Base-by-base conservation (phyloP, 53 echinoderm and acorn worm genomes). In the Paracentrotus lividus region DNA sequence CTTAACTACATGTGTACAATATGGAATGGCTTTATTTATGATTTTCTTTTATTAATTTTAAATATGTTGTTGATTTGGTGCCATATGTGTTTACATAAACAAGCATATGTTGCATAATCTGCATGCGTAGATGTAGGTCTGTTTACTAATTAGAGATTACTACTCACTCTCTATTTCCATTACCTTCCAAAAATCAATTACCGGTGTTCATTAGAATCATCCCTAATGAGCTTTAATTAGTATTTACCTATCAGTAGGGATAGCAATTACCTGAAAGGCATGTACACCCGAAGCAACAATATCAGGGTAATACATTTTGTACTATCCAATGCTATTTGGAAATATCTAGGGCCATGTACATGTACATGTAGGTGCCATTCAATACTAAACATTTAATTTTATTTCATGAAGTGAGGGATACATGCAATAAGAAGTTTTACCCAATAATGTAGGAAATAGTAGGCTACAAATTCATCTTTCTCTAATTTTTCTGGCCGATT, bases 141-240 rank as follows among this genome's bases (percentile, higher is more conserved):
- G 69, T 14, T 16, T 69, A 16, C 14, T 38, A 34, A 69, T 69
- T 72, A 72, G 36, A 16, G 40, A 72, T 36, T 72, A 72, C 20
- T 18, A 1, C 3, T 18, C 72, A 29, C 3, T 27, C 9, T 38
- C 47, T 24, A 81, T 81, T 42, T 47, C 81, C 18, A 4, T 36
- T 38, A 20, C 36, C 47, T 81, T 40, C 44, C 47, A n/a, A 47
- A 78, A 81, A 81, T 81, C 81, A 81, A 81, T 81, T 81, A 81
- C 81, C 10, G 81, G 47, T 23, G n/a, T n/a, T 81, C 44, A 81
- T 47, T 81, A 81, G 26, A 2, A 81, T 47, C 81, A 81, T 45
- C 81, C 24, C 26, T 81, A 81, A 81, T 81, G 81, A 47, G 47
- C 47, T 75, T 40, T 47, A 81, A 81, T 81, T 81, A 81, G 15